Conservation (phyloP, 2,888 invertebrate species). For the Netelia virgata region DNA sequence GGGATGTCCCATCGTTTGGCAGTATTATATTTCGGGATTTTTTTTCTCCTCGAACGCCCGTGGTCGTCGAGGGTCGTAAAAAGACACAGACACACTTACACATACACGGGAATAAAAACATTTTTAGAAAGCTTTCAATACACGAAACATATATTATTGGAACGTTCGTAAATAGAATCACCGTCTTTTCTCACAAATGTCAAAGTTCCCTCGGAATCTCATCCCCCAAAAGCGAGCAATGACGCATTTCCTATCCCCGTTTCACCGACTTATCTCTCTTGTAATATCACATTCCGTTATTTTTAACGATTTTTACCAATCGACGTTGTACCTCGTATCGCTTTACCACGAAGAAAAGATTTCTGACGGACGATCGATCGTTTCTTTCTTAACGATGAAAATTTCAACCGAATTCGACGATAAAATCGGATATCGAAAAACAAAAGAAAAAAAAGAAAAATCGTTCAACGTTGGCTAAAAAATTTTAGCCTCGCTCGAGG, state of each 20-base stretch:
- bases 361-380: not conserved
- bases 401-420: not conserved
- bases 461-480: not conserved
- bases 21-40: not conserved
- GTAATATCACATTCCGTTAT: not conserved
- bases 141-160: slow-evolving; percentile 41
- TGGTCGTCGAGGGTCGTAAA: not conserved
- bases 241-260: slow-evolving; percentile 45
- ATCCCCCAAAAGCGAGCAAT: not conserved
- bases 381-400: not conserved
- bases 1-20: not conserved
- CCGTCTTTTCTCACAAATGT: slow-evolving; percentile 39
- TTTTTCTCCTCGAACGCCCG: not conserved
- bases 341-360: not conserved
- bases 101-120: not conserved
- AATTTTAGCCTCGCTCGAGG: not conserved
- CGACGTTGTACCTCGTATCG: not conserved
- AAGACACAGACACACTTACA: not conserved
- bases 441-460: not conserved
- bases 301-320: not conserved
- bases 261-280: not conserved
- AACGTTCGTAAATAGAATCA: slow-evolving; percentile 48
- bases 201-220: slow-evolving; percentile 37
- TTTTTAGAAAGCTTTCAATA: slow-evolving; percentile 19
- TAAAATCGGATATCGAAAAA: not conserved